Base-by-base conservation (phyloP, 2,888 invertebrate genomes). In the Drosophila peninsularis region DNA sequence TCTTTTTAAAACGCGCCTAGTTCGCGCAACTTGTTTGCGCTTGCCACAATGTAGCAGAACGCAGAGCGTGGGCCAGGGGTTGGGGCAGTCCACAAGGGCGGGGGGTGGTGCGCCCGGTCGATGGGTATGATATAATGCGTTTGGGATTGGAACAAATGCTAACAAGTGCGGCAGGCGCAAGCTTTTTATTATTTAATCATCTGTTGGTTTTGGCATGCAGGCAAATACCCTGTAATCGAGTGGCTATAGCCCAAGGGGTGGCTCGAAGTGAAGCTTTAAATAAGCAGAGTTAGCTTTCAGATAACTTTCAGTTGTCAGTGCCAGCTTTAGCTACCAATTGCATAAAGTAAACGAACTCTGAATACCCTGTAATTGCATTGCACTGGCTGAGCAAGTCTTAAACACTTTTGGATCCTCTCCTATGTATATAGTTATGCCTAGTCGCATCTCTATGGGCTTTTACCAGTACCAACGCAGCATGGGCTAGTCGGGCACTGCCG, bases 1-100 rank as follows among this genome's bases (percentile, higher is more conserved):
- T 71, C 82, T 84, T 76, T 83, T 76, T 74, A 76, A 80, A 87
- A 62, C 80, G 72, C 66, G 71, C 69, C 83, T 52, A 76, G 76
- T 74, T 68, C 42, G 24, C 58, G 55, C 17, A 50, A 62, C 62
- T 42, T 65, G 36, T 54, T 55, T 42, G 21, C 49, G 61, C 21
- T 56, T 60, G 42, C 52, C 27, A 17, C 53, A 36, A 17, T 39
- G 19, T 14, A 32, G 1, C 7, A 44, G 14, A 24, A 21, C 14
- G 3, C 21, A 6, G 6, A 30, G 14, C 9, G 9, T 14, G 21
- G 17, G 21, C 11, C 30, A 11, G 30, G 9, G 30, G 21, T 2
- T 0, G 7, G 11, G 30, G 27, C 6, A 27, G 27, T 19, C 2
- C 10, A 2, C 7, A 10, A 2, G 27, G 10, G 37, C 13, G 30